phyloP scores from a whole-genome alignment of 2,797 vertebrate genomes.

The Pantherophis alleghaniensis region DNA sequence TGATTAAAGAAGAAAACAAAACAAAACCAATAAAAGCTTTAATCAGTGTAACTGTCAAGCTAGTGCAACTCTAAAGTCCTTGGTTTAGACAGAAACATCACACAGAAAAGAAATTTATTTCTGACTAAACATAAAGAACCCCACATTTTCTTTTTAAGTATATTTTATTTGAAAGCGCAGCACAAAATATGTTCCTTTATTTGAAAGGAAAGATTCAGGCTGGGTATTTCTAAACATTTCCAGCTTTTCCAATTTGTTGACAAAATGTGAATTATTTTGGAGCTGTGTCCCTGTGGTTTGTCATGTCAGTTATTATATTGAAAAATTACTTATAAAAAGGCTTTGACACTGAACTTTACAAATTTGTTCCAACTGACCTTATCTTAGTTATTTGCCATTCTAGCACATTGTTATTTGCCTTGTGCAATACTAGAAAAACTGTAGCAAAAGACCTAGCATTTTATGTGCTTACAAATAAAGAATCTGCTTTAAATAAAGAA shows the following conservation, averaged over 20 bases:
- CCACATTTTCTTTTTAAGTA: slow-evolving; percentile 48
- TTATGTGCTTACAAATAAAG: slow-evolving; percentile 55
- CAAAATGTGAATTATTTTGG: slow-evolving; percentile 62
- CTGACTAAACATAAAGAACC: slow-evolving; percentile 51
- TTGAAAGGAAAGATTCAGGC: slow-evolving; percentile 23
- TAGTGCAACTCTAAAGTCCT: slow-evolving; percentile 58
- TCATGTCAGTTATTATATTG: slow-evolving; percentile 49
- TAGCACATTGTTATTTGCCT: slow-evolving; percentile 62
- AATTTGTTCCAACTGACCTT: slow-evolving; percentile 71
- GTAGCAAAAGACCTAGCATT: slow-evolving; percentile 42
- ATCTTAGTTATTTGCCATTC: slow-evolving; percentile 65
- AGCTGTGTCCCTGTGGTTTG: slow-evolving; percentile 49
- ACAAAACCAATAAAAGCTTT: slow-evolving; percentile 46
- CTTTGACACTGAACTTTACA: slow-evolving; percentile 60
- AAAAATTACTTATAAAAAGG: slow-evolving; percentile 61
- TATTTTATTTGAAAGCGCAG: slow-evolving; percentile 47
- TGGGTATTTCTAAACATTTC: slow-evolving; percentile 65
- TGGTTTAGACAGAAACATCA: slow-evolving; percentile 65
- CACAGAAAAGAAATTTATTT: slow-evolving; percentile 61
- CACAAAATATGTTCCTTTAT: slow-evolving; percentile 30
- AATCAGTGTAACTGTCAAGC: slow-evolving; percentile 62
- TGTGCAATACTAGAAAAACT: slow-evolving; percentile 48
- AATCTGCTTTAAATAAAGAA: slow-evolving; percentile 60
- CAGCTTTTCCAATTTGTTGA: slow-evolving; percentile 63
- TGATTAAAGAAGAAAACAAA: slow-evolving; percentile 51